Evolutionary conservation across 2,797 vertebrate species (phyloP).

Genomic region (Sebastes hopkinsi): DNA sequence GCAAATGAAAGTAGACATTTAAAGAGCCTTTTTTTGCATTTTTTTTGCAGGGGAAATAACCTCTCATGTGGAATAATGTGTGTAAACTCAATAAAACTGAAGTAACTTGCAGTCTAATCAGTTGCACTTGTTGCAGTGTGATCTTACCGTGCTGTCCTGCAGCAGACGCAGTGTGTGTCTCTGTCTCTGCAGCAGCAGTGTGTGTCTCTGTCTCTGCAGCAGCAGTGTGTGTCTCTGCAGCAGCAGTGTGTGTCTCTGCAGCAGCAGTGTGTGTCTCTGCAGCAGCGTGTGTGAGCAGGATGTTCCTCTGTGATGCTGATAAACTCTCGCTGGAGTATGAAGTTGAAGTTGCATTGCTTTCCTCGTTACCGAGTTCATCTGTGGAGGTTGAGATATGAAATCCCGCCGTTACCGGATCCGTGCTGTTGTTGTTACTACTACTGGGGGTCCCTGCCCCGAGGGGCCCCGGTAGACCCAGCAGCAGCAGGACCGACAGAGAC

Average conservation of each 20-base stretch:
- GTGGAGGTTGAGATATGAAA: constrained; percentile 11
- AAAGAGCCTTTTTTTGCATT: background rate
- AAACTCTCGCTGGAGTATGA: constrained; percentile 60
- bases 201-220: background rate
- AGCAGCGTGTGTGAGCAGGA: constrained; percentile 60
- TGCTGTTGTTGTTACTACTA: constrained; percentile 41
- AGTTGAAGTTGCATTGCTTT: constrained; percentile 45
- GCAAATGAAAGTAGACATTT: background rate
- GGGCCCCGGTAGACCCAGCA: constrained; percentile 65
- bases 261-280: too few species aligned
- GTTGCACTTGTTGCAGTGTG: constrained; percentile 1
- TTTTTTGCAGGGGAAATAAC: background rate
- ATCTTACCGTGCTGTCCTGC: constrained; percentile 72
- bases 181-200: too few species aligned
- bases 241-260: too few species aligned
- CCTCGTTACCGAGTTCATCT: constrained; percentile 5
- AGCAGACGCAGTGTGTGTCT: background rate
- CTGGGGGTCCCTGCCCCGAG: constrained; percentile 66
- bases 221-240: too few species aligned
- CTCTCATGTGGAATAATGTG: rapidly evolving
- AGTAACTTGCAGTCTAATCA: background rate
- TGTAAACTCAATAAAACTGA: background rate
- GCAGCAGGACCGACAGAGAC: constrained; percentile 68
- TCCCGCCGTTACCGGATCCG: constrained; percentile 45
- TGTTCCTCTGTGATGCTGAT: constrained; percentile 67